phyloP scores from a whole-genome alignment of 2,888 invertebrate genomes.

The Chrysotoxum bicinctum region DNA sequence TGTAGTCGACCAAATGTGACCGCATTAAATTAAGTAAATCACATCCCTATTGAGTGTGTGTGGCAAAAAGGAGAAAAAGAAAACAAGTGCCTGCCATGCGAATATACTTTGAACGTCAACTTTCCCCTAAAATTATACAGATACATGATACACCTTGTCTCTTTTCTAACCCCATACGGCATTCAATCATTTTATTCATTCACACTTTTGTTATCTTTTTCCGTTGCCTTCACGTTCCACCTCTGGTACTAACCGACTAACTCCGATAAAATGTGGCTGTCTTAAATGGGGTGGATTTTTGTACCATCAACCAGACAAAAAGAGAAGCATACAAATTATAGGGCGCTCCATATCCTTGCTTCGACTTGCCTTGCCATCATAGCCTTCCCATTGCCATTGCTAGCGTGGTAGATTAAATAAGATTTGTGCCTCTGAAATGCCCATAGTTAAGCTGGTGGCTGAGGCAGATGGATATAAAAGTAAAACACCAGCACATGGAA shows the following conservation, averaged over 20 bases:
- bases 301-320: slow-evolving; percentile 41
- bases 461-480: slow-evolving; percentile 68
- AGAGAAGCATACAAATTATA: slow-evolving; percentile 63
- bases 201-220: slow-evolving; percentile 68
- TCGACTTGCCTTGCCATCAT: background rate
- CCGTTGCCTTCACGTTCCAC: background rate
- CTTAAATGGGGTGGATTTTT: slow-evolving; percentile 62
- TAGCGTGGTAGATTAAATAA: slow-evolving; percentile 68
- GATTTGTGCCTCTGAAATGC: slow-evolving; percentile 69
- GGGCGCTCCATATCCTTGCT: slow-evolving; percentile 26
- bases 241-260: slow-evolving; percentile 3
- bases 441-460: slow-evolving; percentile 68
- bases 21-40: slow-evolving; percentile 77
- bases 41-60: slow-evolving; percentile 73
- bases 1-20: slow-evolving; percentile 82
- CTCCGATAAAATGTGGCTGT: slow-evolving; percentile 16
- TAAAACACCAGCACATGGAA: slow-evolving; percentile 63
- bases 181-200: slow-evolving; percentile 69
- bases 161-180: slow-evolving; percentile 48
- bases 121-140: slow-evolving; percentile 39
- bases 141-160: slow-evolving; percentile 46
- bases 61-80: slow-evolving; percentile 54
- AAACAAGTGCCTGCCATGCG: slow-evolving; percentile 62
- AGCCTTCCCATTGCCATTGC: background rate
- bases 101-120: slow-evolving; percentile 54